A percentile compares a stretch with the other conserved stretches of the same genome.
Conservation (phyloP, 2,888 invertebrate species). For the Lithodes maja region DNA sequence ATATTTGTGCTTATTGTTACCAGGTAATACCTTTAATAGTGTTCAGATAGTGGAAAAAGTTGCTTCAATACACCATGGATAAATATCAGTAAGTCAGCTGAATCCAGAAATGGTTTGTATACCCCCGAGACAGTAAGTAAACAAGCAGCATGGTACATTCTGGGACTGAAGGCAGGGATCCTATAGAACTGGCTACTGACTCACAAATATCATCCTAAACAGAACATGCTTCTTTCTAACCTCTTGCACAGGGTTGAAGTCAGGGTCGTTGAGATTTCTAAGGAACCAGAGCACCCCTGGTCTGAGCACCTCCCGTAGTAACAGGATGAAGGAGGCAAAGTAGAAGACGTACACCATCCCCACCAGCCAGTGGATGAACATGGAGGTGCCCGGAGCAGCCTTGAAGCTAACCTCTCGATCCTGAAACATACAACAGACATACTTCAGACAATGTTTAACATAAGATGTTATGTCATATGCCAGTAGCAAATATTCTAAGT, state of each 20-base stretch:
- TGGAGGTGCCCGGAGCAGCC: constrained; percentile 94
- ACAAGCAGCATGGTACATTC: too few species aligned
- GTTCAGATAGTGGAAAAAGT: too few species aligned
- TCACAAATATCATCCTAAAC: too few species aligned
- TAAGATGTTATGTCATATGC: not conserved
- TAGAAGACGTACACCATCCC: constrained; percentile 99
- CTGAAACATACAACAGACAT: constrained; percentile 71
- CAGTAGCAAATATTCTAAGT: too few species aligned
- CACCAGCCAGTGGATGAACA: constrained; percentile 99
- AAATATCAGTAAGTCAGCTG: too few species aligned
- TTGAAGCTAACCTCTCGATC: constrained; percentile 89
- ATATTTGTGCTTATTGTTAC: too few species aligned
- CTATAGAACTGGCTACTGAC: too few species aligned
- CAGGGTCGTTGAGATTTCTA: constrained; percentile 98
- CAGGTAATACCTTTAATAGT: too few species aligned
- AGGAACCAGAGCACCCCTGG: constrained; percentile 99
- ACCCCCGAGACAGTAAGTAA: too few species aligned
- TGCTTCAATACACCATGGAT: too few species aligned
- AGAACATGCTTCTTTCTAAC: constrained; percentile 72
- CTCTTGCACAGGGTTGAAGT: constrained; percentile 98
- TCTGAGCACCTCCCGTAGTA: constrained; percentile 93
- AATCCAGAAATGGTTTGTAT: too few species aligned
- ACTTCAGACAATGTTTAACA: not conserved
- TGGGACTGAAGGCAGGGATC: too few species aligned
- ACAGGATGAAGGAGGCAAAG: constrained; percentile 96